A percentile compares a stretch with the other conserved stretches of the same genome.
Evolutionary conservation across 1,140 invertebrate species (phyloP).

Genomic region (Rhizoglyphus robini): DNA sequence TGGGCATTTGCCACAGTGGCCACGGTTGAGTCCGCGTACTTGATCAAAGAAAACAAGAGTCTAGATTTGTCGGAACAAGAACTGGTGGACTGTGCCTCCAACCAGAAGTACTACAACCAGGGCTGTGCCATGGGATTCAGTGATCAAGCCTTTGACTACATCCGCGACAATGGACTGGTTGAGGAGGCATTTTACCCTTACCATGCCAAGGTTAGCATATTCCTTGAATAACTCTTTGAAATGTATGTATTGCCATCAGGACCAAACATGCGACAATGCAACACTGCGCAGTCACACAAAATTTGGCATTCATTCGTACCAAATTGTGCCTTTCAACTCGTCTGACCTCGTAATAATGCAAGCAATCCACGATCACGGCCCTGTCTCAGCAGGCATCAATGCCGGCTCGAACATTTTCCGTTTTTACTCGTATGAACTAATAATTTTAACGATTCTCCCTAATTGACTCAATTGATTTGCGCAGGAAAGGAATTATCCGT

Average conservation of each 20-base stretch:
- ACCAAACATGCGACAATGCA: background rate
- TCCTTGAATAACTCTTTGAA: background rate
- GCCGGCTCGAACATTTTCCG: background rate
- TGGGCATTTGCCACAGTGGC: slow-evolving; percentile 30
- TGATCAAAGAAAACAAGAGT: background rate
- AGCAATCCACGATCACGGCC: background rate
- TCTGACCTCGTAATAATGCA: background rate
- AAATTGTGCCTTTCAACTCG: background rate
- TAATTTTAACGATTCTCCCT: background rate
- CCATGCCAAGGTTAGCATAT: background rate
- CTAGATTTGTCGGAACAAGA: slow-evolving; percentile 20
- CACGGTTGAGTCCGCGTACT: slow-evolving; percentile 10
- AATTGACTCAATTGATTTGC: background rate
- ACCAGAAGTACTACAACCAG: background rate
- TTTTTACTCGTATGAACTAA: background rate
- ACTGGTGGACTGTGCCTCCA: slow-evolving; percentile 19
- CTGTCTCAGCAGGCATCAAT: background rate
- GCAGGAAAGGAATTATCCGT: background rate
- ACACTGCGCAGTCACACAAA: background rate
- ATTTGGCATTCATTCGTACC: background rate
- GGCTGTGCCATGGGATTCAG: slow-evolving; percentile 5
- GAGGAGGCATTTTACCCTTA: background rate
- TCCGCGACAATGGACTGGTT: slow-evolving; percentile 1
- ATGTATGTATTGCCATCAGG: background rate
- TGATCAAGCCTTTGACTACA: slow-evolving; percentile 6